A percentile compares a stretch with the other conserved stretches of the same genome.
Evolutionary conservation across 2,797 vertebrate genomes (phyloP).

Genomic region (Gallirallus australis): DNA sequence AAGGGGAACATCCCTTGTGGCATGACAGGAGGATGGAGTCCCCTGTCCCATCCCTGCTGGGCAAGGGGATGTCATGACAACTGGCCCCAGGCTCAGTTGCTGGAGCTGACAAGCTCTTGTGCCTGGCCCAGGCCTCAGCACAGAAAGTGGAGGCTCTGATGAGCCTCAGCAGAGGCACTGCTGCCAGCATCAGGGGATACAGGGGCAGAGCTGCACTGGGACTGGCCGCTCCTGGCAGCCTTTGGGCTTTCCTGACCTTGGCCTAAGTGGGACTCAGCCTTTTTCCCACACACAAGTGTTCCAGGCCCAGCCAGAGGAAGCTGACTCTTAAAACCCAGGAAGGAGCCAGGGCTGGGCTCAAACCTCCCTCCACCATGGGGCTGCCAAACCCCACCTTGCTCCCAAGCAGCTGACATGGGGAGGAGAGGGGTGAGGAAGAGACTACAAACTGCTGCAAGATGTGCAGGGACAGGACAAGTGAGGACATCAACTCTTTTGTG

Average conservation of each 20-base stretch:
- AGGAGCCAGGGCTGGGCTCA: background rate
- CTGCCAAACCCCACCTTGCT: background rate
- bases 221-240: accelerated
- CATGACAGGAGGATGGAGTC: background rate
- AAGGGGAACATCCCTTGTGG: accelerated
- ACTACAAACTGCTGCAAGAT: background rate
- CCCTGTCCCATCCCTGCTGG: accelerated
- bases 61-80: background rate
- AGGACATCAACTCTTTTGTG: accelerated
- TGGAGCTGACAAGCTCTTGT: background rate
- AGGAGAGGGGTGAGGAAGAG: background rate
- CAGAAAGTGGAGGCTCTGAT: background rate
- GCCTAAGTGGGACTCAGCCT: background rate
- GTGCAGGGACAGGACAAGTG: accelerated
- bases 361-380: accelerated
- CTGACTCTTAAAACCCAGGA: background rate
- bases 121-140: background rate
- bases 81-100: background rate
- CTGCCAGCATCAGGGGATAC: background rate
- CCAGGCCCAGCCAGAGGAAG: background rate
- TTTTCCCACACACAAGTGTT: background rate
- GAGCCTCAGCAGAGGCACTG: accelerated
- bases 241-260: background rate
- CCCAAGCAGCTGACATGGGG: background rate
- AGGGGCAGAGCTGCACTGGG: accelerated